Percentiles rank a stretch among this genome's conserved stretches.
These are phyloP conservation scores for Emydoidea blandingii DNA, from an alignment of 2,797 vertebrate genomes.

Conservation along the genomic window DNA sequence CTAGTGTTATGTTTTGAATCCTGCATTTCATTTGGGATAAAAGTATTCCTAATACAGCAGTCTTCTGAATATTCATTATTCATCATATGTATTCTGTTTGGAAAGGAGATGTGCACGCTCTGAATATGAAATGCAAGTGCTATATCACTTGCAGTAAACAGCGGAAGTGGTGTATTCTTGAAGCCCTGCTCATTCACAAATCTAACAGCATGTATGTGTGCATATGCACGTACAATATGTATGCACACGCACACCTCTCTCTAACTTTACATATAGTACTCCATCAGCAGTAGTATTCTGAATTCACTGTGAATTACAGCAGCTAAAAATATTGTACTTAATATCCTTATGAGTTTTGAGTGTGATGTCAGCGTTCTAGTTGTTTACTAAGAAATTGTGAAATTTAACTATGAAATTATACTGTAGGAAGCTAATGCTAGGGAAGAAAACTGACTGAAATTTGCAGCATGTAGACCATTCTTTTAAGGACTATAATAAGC, in stretches of 20 bases:
- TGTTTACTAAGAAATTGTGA: constrained; percentile 32
- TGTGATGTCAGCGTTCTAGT: neutral
- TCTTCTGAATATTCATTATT: neutral
- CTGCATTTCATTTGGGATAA: neutral
- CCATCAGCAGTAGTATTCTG: neutral
- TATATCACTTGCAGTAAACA: neutral
- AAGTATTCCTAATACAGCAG: neutral
- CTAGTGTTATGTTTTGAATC: constrained; percentile 34
- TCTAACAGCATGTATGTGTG: neutral
- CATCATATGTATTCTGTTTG: neutral
- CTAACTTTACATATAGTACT: neutral
- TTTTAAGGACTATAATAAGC: constrained; percentile 54
- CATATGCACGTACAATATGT: neutral
- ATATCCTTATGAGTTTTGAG: constrained; percentile 18
- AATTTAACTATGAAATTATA: constrained; percentile 43
- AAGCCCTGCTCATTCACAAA: neutral
- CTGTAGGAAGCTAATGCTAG: constrained; percentile 35
- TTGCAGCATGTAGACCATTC: constrained; percentile 20
- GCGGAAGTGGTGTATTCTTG: neutral
- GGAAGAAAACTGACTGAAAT: constrained; percentile 44
- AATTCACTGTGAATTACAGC: neutral
- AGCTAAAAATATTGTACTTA: constrained; percentile 20
- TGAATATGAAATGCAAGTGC: neutral
- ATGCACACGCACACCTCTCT: accelerated
- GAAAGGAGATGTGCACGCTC: neutral